Percentiles rank a stretch among this genome's conserved stretches.
These are phyloP conservation scores for Caprella mutica DNA, from an alignment of 2,888 invertebrate species.

Conservation along the genomic window DNA sequence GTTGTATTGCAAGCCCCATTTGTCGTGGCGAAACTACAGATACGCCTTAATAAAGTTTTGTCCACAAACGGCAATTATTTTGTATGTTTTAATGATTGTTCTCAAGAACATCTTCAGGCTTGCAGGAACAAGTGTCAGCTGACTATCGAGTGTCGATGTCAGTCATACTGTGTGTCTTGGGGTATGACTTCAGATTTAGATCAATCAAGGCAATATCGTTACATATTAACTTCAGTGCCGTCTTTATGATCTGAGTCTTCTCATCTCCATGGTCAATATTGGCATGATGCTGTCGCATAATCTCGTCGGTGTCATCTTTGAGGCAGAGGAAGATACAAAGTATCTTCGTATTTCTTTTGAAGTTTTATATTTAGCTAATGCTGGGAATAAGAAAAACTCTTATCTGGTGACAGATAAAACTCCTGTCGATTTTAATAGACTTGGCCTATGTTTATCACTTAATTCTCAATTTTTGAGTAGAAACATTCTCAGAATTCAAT, in stretches of 20 bases:
- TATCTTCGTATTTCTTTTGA: neutral
- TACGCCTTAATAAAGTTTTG: slow-evolving; percentile 8
- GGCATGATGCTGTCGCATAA: slow-evolving; percentile 12
- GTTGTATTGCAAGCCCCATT: slow-evolving; percentile 13
- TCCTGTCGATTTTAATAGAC: slow-evolving; percentile 5
- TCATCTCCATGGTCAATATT: slow-evolving; percentile 13
- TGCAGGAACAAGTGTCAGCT: slow-evolving; percentile 11
- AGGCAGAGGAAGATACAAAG: slow-evolving; percentile 5
- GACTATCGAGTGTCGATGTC: slow-evolving; percentile 12
- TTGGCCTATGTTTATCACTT: slow-evolving; percentile 2
- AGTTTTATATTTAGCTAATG: slow-evolving; percentile 6
- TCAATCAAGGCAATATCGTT: slow-evolving; percentile 11
- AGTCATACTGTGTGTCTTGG: slow-evolving; percentile 7
- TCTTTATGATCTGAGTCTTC: slow-evolving; percentile 15
- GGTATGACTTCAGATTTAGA: slow-evolving; percentile 8
- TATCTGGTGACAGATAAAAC: slow-evolving; percentile 11
- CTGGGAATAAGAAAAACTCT: neutral
- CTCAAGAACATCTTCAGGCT: slow-evolving; percentile 14
- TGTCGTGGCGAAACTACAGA: slow-evolving; percentile 1
- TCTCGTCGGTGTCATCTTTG: slow-evolving; percentile 5
- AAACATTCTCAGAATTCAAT: slow-evolving; percentile 11
- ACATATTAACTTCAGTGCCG: slow-evolving; percentile 10
- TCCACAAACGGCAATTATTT: slow-evolving; percentile 11
- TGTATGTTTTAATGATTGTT: slow-evolving; percentile 4
- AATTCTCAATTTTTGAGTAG: slow-evolving; percentile 4